Base-by-base conservation (phyloP, 2,888 invertebrate genomes). In the Eupeodes luniger region DNA sequence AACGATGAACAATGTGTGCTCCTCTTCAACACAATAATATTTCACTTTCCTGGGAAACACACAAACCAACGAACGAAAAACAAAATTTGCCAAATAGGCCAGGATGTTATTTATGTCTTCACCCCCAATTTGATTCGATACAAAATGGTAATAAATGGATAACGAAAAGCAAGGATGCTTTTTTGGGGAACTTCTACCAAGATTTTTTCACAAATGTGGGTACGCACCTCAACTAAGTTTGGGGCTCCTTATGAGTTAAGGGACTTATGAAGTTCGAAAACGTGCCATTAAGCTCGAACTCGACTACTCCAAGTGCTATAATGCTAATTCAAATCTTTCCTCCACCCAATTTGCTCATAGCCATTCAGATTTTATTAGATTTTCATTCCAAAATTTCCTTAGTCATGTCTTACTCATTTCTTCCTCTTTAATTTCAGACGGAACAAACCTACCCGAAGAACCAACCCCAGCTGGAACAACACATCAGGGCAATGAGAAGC, bases 401-500 rank as follows among this genome's bases (percentile, higher is more conserved):
- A 69, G 27, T 57, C 62, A 61, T 84, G 12, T 27, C 64, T 75
- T 64, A 69, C 14, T 57, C 75, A 16, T 69, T 75, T 19, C 76
- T 81, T 74, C 61, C 34, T 75, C 75, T 85, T 78, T 87, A 80
- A 80, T 84, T 90, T 27, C 90, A 94, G 94, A 94, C 91, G 94
- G 94, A 91, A 92, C 94, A 81, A 93, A 93, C 90, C 91, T 93
- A 90, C 93, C 94, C 64, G 94, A 94, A 91, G 94, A 94, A 92
- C 94, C 94, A 69, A 94, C 94, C 90, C 94, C 94, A 89, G 94
- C 94, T 90, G 94, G 94, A 91, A 94, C 94, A 79, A 93, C 94
- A 84, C 94, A 94, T 91, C 94, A 94, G 90, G 92, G 90, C 62
- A 91, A 93, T 72, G 92, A 93, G 91, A 93, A 93, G 91, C 93